These are phyloP conservation scores for Horisme vitalbata DNA, from an alignment of 2,888 invertebrate species.

Conservation along the genomic window DNA sequence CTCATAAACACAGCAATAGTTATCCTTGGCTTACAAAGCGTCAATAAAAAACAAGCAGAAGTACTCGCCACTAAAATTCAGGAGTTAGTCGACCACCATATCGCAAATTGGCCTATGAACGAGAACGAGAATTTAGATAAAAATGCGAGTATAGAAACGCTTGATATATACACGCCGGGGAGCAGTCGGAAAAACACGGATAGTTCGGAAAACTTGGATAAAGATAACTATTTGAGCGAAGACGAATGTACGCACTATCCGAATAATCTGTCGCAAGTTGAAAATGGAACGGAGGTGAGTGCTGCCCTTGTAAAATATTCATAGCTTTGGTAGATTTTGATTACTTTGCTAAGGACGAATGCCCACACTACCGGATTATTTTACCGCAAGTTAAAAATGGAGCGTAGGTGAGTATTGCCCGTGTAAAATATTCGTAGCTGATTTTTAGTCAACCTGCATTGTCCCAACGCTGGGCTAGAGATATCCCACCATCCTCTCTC, in stretches of 20 bases:
- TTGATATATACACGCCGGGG: conserved; percentile 66
- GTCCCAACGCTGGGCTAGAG: no score
- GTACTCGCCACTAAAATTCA: conserved; percentile 72
- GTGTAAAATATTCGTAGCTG: background rate
- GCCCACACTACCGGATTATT: conserved; percentile 52
- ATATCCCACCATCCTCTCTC: no score
- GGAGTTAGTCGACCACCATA: conserved; percentile 68
- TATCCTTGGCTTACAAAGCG: conserved; percentile 79
- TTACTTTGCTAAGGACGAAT: no score
- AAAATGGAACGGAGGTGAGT: conserved; percentile 59
- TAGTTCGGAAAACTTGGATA: conserved; percentile 70
- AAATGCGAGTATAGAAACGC: conserved; percentile 62
- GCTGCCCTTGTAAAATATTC: conserved; percentile 14
- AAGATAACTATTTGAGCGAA: conserved; percentile 63
- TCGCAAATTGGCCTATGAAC: conserved; percentile 66
- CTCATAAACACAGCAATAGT: conserved; percentile 84
- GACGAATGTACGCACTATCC: conserved; percentile 66
- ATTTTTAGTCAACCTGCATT: no score
- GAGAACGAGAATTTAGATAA: conserved; percentile 46
- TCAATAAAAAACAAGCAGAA: conserved; percentile 73
- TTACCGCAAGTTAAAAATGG: conserved; percentile 52
- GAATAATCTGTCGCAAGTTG: conserved; percentile 49
- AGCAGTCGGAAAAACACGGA: conserved; percentile 73
- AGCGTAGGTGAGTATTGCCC: conserved; percentile 52
- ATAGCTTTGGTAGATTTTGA: conserved; percentile 6